Evolutionary conservation across 2,797 vertebrate genomes (phyloP).

Genomic region (Alauda arvensis): DNA sequence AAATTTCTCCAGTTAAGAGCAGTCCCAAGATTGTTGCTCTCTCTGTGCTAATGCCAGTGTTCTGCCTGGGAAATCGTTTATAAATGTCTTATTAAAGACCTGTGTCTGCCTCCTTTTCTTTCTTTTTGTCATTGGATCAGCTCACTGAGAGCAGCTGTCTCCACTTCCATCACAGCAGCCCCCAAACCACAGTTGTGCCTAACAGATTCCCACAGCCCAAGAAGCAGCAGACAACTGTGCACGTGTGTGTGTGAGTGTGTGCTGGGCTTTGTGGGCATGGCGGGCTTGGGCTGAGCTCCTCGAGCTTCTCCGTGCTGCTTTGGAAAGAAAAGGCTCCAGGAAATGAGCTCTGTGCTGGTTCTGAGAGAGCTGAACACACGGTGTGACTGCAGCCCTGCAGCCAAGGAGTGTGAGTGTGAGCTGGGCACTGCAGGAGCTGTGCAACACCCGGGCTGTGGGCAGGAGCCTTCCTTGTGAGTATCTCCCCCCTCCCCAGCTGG

Average conservation of each 20-base stretch:
- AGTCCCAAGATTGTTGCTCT: neutral
- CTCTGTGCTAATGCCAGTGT: neutral
- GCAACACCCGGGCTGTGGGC: neutral
- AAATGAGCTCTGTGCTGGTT: neutral
- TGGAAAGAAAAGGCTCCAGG: neutral
- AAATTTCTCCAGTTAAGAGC: conserved; percentile 5
- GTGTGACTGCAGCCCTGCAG: neutral
- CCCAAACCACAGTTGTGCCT: neutral
- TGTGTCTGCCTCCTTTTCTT: conserved; percentile 43
- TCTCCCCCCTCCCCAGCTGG: neutral
- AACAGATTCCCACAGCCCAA: neutral
- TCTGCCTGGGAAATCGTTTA: conserved; percentile 42
- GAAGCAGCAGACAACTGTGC: neutral
- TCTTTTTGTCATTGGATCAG: conserved; percentile 36
- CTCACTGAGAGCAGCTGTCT: conserved; percentile 53
- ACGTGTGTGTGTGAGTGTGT: neutral
- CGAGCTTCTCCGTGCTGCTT: neutral
- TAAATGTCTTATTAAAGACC: conserved; percentile 46
- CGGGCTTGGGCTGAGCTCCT: neutral
- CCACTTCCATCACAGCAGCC: neutral
- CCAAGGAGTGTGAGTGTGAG: fast-evolving
- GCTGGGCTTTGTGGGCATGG: neutral
- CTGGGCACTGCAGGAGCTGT: neutral
- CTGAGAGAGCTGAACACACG: neutral
- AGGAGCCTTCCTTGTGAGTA: neutral